Evolutionary conservation across 2,888 invertebrate genomes (phyloP).

Genomic region (Schizaphis graminum): DNA sequence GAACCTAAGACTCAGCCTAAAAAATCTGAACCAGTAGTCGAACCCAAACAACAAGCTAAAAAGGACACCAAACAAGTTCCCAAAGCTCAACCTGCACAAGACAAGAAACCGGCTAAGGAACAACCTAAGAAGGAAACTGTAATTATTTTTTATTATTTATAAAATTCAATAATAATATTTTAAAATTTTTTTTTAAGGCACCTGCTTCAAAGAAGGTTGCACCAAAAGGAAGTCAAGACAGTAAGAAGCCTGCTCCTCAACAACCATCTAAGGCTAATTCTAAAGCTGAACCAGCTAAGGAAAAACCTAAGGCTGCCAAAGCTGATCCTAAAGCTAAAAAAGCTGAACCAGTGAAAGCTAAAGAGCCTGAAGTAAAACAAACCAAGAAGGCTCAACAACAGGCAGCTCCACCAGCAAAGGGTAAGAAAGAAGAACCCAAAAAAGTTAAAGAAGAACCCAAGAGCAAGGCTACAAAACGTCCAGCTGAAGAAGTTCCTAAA

Average conservation of each 20-base stretch:
- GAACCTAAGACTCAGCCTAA: conserved; percentile 58
- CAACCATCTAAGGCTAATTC: conserved; percentile 44
- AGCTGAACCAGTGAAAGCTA: conserved; percentile 52
- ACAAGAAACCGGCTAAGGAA: conserved; percentile 52
- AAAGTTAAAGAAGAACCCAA: conserved; percentile 58
- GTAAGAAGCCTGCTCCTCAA: conserved; percentile 60
- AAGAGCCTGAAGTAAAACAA: conserved; percentile 57
- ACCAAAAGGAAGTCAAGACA: conserved; percentile 43
- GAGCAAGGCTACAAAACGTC: conserved; percentile 59
- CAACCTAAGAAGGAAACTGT: conserved; percentile 61
- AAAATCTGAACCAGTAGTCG: conserved; percentile 50
- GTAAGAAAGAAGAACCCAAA: conserved; percentile 65
- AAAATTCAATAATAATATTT: neutral
- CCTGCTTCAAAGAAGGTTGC: conserved; percentile 54
- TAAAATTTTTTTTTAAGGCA: neutral
- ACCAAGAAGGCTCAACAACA: conserved; percentile 53
- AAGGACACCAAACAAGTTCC: conserved; percentile 60
- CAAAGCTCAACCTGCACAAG: conserved; percentile 50
- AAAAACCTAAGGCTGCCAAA: conserved; percentile 47
- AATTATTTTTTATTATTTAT: neutral
- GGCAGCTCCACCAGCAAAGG: conserved; percentile 55
- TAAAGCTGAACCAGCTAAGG: conserved; percentile 58
- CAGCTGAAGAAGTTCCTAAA: conserved; percentile 59
- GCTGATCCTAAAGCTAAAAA: conserved; percentile 62
- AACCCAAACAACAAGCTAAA: conserved; percentile 53